Evolutionary conservation across 2,888 invertebrate genomes (phyloP), one percentile per base, ranked within the genome.

Genomic region (Plemyria rubiginata): DNA sequence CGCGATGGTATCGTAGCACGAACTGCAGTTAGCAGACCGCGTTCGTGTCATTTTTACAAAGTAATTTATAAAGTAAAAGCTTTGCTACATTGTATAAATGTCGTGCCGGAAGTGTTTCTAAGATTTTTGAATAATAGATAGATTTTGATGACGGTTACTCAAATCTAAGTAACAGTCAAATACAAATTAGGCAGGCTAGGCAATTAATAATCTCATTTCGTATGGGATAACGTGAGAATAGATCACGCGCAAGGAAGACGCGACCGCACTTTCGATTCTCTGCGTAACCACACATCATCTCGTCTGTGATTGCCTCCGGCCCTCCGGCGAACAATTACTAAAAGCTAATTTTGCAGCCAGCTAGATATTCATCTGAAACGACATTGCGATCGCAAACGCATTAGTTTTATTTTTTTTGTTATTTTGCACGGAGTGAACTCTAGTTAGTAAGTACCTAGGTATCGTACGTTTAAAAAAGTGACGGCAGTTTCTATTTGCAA

Each of bases 201-300:
- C 15, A 51, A 38, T 56, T 65, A 41, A 54, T 55, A 62, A 67
- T 64, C 59, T 60, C 56, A 60, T 67, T 66, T 71, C 53, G 53
- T 51, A 43, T 45, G 45, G 71, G 70, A 68, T 72, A 72, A 75
- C 76, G 70, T 75, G 77, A 71, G 74, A 67, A 74, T 72, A 71
- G 72, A 65, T 73, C 72, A 75, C 75, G 71, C 74, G 70, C 60
- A 65, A 77, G 79, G 80, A 78, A 80, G 81, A 81, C 61, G 72
- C 74, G 75, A 64, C 74, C 75, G 75, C 72, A 81, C 86, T 85
- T 86, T 86, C 83, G 75, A 84, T 86, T 86, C 84, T 81, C 76
- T 79, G 66, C 66, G 65, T 70, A 75, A 73, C 73, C 65, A 64
- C 61, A 62, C 50, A 51, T 38, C 55, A 53, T 52, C 43, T 48